Evolutionary conservation across 1,140 invertebrate genomes (phyloP).

Genomic region (Rhyacophila brunnea): DNA sequence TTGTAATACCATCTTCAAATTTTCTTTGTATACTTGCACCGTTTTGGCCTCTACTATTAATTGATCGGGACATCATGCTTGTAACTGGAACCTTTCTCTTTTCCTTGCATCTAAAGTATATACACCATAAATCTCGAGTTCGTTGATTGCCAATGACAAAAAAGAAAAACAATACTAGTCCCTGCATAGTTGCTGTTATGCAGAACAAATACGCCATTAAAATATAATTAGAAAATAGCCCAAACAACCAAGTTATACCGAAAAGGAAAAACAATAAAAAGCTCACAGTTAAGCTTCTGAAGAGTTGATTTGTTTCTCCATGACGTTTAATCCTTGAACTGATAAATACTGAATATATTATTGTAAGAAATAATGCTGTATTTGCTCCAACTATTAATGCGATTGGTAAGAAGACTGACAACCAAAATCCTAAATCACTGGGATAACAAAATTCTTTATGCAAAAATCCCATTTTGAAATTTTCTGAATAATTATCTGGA

Average conservation of each 20-base stretch:
- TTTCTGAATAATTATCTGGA: constrained; percentile 43
- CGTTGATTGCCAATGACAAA: constrained; percentile 55
- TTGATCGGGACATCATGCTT: constrained; percentile 47
- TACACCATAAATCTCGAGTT: constrained; percentile 53
- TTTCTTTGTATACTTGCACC: constrained; percentile 36
- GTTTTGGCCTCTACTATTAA: constrained; percentile 34
- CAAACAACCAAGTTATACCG: constrained; percentile 55
- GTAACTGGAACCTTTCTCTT: constrained; percentile 49
- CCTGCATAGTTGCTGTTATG: constrained; percentile 52
- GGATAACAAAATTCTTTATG: constrained; percentile 50
- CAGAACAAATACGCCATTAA: constrained; percentile 54
- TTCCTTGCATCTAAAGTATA: constrained; percentile 49
- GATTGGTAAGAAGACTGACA: constrained; percentile 50
- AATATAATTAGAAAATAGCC: constrained; percentile 45
- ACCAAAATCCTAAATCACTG: constrained; percentile 46
- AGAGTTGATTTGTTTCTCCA: constrained; percentile 47
- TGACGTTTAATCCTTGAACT: constrained; percentile 48
- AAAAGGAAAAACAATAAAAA: constrained; percentile 54
- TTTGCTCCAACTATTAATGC: constrained; percentile 48
- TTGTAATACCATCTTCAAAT: constrained; percentile 46
- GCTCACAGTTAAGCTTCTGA: constrained; percentile 49
- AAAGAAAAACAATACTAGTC: constrained; percentile 54
- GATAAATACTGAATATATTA: constrained; percentile 53
- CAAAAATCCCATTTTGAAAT: constrained; percentile 41
- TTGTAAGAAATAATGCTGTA: constrained; percentile 49